These are phyloP conservation scores for Pantherophis guttatus DNA, from an alignment of 2,113 vertebrate genomes.

Conservation along the genomic window DNA sequence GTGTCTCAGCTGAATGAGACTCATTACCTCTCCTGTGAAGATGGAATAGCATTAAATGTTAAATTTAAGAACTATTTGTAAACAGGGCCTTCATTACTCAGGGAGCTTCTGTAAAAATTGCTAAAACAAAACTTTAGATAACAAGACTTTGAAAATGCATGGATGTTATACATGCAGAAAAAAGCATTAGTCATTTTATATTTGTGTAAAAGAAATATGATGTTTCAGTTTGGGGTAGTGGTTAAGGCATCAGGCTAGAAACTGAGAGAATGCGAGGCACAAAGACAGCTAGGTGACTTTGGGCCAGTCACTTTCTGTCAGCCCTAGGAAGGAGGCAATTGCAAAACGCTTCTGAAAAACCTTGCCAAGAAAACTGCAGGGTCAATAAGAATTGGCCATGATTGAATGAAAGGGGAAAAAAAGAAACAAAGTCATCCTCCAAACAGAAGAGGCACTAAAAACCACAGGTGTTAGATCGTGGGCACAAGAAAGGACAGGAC, in stretches of 20 bases:
- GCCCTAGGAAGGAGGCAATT: not conserved
- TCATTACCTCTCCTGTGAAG: too few relatives aligned
- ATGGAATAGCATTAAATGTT: too few relatives aligned
- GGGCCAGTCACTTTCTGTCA: not conserved
- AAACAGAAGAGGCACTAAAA: not conserved
- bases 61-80: not conserved
- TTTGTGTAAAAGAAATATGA: not conserved
- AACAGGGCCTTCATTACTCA: not conserved
- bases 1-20: too few relatives aligned
- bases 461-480: not conserved
- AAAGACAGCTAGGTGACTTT: not conserved
- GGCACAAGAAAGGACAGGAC: too few relatives aligned
- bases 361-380: not conserved
- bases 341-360: not conserved
- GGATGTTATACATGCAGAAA: not conserved
- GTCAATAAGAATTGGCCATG: not conserved
- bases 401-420: not conserved
- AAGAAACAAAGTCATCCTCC: not conserved
- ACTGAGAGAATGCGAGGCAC: not conserved
- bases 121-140: not conserved
- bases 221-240: not conserved
- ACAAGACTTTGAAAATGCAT: not conserved
- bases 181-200: not conserved
- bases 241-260: not conserved
- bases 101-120: not conserved